Conservation (phyloP, 2,797 vertebrate species). For the Enteromius fasciolatus region DNA sequence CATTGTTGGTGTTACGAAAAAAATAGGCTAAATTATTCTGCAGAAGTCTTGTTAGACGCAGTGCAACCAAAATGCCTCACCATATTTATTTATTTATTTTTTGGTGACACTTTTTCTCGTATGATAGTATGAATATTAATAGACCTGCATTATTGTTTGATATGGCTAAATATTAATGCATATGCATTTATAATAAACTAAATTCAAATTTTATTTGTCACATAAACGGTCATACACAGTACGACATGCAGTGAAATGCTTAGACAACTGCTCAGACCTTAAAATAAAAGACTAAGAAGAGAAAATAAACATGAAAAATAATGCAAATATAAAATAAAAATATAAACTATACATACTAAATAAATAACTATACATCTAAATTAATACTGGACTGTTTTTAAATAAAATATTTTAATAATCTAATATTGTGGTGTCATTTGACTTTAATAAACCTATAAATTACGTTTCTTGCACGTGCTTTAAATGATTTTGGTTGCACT, state of each 20-base stretch:
- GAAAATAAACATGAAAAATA: too few species aligned
- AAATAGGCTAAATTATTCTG: background rate
- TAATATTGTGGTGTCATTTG: background rate
- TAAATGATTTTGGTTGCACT: background rate
- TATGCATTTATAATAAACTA: background rate
- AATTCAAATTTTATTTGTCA: too few species aligned
- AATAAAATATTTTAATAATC: background rate
- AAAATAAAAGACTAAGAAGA: too few species aligned
- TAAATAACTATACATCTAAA: background rate
- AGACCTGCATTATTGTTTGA: background rate
- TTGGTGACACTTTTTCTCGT: background rate
- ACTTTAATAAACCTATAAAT: background rate
- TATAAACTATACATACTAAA: too few species aligned
- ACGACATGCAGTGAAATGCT: too few species aligned
- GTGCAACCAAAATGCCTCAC: background rate
- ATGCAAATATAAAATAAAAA: too few species aligned
- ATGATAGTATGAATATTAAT: background rate
- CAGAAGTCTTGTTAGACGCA: background rate
- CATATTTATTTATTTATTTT: conserved; percentile 5
- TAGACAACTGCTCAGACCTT: too few species aligned
- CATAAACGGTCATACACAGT: too few species aligned
- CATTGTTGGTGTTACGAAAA: background rate
- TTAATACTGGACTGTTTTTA: background rate
- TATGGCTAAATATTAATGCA: background rate
- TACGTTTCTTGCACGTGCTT: background rate